Percentiles rank a stretch among this genome's conserved stretches.
Evolutionary conservation across 1,140 invertebrate genomes (phyloP).

Genomic region (Ruditapes philippinarum): DNA sequence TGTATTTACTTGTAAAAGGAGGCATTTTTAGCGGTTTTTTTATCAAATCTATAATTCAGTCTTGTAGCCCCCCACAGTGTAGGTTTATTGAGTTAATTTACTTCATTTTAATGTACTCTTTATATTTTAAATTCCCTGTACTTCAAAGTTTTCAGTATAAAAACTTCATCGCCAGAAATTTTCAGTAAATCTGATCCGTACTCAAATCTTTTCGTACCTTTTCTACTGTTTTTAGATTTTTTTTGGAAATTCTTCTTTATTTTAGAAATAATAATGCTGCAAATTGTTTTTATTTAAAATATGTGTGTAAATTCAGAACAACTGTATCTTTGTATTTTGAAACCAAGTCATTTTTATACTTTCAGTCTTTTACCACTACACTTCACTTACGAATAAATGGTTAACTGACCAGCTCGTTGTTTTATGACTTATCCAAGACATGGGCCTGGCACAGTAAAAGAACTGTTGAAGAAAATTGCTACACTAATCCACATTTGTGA

Average conservation of each 20-base stretch:
- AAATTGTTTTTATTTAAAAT: background rate
- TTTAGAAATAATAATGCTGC: conserved; percentile 1
- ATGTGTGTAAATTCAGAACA: conserved; percentile 7
- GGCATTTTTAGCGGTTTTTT: background rate
- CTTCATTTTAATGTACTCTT: conserved; percentile 8
- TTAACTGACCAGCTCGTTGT: conserved; percentile 5
- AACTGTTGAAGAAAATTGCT: conserved; percentile 7
- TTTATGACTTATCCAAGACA: conserved; percentile 7
- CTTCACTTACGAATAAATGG: conserved; percentile 6
- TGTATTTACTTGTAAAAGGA: conserved; percentile 2
- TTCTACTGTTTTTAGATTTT: background rate
- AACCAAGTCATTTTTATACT: conserved; percentile 8
- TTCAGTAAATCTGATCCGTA: background rate
- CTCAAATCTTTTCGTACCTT: conserved; percentile 1
- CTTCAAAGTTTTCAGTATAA: background rate
- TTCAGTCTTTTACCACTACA: conserved; percentile 6
- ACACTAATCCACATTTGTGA: conserved; percentile 1
- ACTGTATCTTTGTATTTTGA: background rate
- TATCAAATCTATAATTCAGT: conserved; percentile 9
- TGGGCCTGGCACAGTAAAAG: background rate
- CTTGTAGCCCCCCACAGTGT: conserved; percentile 2
- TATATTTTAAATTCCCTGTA: conserved; percentile 3
- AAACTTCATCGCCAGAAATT: conserved; percentile 6
- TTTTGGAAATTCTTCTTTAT: conserved; percentile 9
- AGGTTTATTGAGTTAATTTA: conserved; percentile 9